Conservation (phyloP, 2,888 invertebrate genomes). For the Nomada flava region DNA sequence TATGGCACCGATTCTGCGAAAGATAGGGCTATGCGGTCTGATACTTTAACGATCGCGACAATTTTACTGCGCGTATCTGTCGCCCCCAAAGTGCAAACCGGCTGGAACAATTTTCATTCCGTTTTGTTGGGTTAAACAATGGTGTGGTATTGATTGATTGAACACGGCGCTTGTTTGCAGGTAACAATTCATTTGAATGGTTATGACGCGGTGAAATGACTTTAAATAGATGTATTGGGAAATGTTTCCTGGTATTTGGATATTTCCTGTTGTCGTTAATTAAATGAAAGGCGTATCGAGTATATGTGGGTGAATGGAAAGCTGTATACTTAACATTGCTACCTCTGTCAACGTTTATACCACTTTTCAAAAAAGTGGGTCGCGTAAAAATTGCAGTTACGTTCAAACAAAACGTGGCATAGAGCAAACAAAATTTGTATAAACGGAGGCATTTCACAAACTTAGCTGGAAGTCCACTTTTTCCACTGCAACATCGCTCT, state of each 20-base stretch:
- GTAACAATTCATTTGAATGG: too few relatives aligned
- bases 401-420: background rate
- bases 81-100: background rate
- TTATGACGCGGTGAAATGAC: background rate
- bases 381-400: background rate
- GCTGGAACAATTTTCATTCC: background rate
- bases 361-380: background rate
- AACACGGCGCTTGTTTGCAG: too few relatives aligned
- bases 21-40: background rate
- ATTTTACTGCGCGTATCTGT: background rate
- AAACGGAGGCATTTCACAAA: background rate
- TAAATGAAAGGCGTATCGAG: background rate
- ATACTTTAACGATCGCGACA: background rate
- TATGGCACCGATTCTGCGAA: background rate
- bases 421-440: constrained; percentile 12
- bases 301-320: background rate
- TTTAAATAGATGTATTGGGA: background rate
- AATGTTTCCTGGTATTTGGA: too few relatives aligned
- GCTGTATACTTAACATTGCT: background rate
- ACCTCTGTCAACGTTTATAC: background rate
- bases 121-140: background rate
- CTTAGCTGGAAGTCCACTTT: background rate
- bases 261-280: background rate
- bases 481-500: background rate
- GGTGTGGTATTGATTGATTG: too few relatives aligned